Evolutionary conservation across 2,797 vertebrate genomes (phyloP).

Genomic region (Triplophysa bombifrons): DNA sequence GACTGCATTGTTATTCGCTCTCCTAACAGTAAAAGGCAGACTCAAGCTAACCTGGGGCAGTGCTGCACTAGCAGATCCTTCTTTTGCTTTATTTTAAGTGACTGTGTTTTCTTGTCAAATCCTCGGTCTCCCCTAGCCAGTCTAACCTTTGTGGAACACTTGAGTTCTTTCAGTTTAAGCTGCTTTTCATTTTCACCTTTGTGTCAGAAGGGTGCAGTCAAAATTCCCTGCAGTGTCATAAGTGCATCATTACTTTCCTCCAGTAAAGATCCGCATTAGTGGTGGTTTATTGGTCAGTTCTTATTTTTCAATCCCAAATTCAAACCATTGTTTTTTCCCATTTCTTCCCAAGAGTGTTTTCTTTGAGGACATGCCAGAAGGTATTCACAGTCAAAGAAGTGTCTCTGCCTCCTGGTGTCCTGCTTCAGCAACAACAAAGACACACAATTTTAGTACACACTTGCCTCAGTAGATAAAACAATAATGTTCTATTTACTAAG

Average conservation of each 20-base stretch:
- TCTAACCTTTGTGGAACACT: neutral
- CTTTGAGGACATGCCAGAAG: constrained; percentile 39
- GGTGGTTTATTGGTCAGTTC: neutral
- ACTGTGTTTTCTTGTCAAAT: constrained; percentile 7
- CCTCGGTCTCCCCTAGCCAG: neutral
- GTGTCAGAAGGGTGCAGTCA: neutral
- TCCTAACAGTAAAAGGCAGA: constrained; percentile 20
- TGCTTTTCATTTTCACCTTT: neutral
- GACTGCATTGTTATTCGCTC: constrained; percentile 9
- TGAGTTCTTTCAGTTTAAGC: constrained; percentile 11
- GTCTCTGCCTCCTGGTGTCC: constrained; percentile 2
- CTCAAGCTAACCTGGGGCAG: constrained; percentile 27
- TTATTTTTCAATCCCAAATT: neutral
- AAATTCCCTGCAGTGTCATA: neutral
- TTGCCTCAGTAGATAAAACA: constrained; percentile 21
- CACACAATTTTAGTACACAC: constrained; percentile 1
- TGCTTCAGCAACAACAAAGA: neutral
- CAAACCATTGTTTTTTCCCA: neutral
- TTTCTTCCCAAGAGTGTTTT: neutral
- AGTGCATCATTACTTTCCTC: neutral
- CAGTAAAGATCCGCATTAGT: neutral
- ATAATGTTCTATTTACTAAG: constrained; percentile 24
- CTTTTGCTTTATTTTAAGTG: neutral
- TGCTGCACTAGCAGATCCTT: constrained; percentile 17
- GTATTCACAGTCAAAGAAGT: constrained; percentile 24